These are phyloP conservation scores for Heliocidaris erythrogramma DNA, from an alignment of 35 echinoderm and acorn worm genomes.

Conservation along the genomic window DNA sequence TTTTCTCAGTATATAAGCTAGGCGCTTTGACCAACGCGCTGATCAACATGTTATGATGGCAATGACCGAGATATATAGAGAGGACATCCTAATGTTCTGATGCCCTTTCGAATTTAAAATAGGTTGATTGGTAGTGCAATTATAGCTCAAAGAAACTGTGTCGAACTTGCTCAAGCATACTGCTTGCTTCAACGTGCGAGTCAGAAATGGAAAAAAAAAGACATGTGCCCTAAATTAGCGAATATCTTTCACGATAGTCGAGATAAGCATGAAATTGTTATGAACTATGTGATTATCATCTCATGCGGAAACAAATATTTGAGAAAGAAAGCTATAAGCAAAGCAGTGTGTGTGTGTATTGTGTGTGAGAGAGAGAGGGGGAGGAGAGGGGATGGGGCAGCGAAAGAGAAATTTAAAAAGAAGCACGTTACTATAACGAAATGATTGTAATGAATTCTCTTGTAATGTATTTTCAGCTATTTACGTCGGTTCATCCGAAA, in stretches of 20 bases:
- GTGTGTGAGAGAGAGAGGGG: too few species aligned
- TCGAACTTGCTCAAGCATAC: not conserved
- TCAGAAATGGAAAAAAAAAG: not conserved
- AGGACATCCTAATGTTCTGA: not conserved
- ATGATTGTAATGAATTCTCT: too few species aligned
- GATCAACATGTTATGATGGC: not conserved
- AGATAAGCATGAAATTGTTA: not conserved
- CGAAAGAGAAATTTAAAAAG: too few species aligned
- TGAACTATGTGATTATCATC: not conserved
- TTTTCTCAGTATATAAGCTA: too few species aligned
- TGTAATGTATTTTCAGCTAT: too few species aligned
- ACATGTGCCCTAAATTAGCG: not conserved
- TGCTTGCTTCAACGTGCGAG: not conserved
- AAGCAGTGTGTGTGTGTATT: too few species aligned
- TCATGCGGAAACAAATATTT: not conserved
- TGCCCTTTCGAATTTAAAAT: not conserved
- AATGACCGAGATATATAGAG: not conserved
- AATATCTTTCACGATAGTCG: not conserved
- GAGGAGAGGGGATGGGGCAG: too few species aligned
- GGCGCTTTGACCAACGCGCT: not conserved
- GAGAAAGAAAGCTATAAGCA: too few species aligned
- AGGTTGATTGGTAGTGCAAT: conserved; percentile 10
- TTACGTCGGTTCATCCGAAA: too few species aligned
- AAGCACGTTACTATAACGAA: too few species aligned
- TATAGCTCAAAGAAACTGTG: not conserved